These are phyloP conservation scores for Eledona agricola DNA, from an alignment of 2,888 invertebrate species.

Conservation along the genomic window DNA sequence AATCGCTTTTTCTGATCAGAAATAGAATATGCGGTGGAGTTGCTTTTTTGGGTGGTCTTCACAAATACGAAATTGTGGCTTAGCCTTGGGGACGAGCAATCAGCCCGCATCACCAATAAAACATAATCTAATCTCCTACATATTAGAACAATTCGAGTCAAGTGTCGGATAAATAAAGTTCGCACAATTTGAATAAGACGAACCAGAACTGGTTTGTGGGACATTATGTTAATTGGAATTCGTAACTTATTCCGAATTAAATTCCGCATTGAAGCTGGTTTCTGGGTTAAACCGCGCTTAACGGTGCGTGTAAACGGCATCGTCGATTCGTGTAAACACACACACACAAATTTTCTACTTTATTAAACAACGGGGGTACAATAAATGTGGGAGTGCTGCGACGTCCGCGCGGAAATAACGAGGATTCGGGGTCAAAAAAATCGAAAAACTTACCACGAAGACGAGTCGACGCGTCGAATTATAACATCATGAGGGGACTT, in stretches of 20 bases:
- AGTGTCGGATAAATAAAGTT: conserved; percentile 4
- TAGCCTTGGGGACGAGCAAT: too few relatives aligned
- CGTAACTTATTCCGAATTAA: conserved; percentile 5
- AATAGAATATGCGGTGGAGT: too few relatives aligned
- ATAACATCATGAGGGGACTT: conserved; percentile 8
- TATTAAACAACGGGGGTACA: conserved; percentile 1
- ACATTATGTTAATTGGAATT: conserved; percentile 2
- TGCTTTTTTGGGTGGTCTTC: too few relatives aligned
- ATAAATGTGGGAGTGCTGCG: conserved; percentile 12
- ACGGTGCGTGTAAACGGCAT: conserved; percentile 24
- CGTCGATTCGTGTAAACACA: conserved; percentile 14
- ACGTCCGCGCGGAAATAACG: conserved; percentile 1
- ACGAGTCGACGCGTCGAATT: conserved; percentile 10
- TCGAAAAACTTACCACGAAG: conserved; percentile 15
- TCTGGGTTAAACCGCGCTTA: conserved; percentile 16
- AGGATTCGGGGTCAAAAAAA: conserved; percentile 20
- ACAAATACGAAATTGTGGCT: too few relatives aligned
- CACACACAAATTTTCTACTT: conserved; percentile 5
- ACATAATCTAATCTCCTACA: too few relatives aligned
- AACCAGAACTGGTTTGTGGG: conserved; percentile 4
- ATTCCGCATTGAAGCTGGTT: conserved; percentile 3
- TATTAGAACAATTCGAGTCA: conserved; percentile 2
- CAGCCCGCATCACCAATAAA: too few relatives aligned
- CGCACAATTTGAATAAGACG: background rate
- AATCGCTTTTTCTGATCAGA: too few relatives aligned